phyloP scores from a whole-genome alignment of 2,113 vertebrate genomes.

The Heloderma charlesbogerti region DNA sequence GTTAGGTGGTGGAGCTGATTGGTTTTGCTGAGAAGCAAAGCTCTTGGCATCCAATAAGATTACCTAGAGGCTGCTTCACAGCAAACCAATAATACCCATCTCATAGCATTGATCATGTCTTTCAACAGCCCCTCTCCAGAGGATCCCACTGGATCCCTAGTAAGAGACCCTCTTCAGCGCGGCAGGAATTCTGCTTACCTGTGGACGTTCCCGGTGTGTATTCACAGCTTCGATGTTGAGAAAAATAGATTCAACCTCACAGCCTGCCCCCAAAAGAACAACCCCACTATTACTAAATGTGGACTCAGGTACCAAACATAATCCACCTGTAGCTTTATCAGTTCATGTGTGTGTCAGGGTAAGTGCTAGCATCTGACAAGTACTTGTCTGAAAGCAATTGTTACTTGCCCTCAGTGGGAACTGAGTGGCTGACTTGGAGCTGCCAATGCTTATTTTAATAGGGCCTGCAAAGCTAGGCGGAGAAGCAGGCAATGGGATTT shows the following conservation, averaged over 20 bases:
- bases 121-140: not conserved
- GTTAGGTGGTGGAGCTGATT: too few species aligned
- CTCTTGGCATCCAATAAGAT: not conserved
- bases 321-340: not conserved
- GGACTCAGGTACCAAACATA: not conserved
- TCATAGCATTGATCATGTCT: not conserved
- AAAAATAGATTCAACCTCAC: constrained; percentile 89
- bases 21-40: not conserved
- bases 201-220: constrained; percentile 87
- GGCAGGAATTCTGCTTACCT: constrained; percentile 67
- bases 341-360: not conserved
- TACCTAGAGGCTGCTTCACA: not conserved
- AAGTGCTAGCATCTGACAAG: not conserved
- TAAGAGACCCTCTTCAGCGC: not conserved
- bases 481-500: not conserved
- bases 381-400: not conserved
- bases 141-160: not conserved
- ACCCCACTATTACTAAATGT: not conserved
- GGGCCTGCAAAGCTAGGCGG: not conserved
- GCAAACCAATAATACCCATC: not conserved
- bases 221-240: constrained; percentile 92
- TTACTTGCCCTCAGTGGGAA: not conserved
- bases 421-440: not conserved
- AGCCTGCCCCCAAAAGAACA: constrained; percentile 73
- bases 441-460: not conserved